Conservation (phyloP, 2,113 vertebrate species). For the Xiphias gladius region DNA sequence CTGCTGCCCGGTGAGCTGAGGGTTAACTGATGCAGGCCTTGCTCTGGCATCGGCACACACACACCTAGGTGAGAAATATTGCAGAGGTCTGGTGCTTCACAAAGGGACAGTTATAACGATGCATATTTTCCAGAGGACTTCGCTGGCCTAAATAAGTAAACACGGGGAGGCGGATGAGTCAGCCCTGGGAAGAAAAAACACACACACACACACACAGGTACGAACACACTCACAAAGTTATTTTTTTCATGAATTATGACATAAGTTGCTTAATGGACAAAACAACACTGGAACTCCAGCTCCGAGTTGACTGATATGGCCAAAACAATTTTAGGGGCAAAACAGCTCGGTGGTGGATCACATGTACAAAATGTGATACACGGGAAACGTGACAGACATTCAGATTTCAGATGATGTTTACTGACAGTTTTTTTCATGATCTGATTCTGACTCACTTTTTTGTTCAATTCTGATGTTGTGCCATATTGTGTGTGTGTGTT, state of each 20-base stretch:
- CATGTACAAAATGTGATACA: neutral
- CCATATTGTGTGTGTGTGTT: neutral
- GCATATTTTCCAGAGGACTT: constrained; percentile 87
- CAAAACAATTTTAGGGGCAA: neutral
- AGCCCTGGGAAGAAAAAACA: constrained; percentile 75
- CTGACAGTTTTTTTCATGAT: neutral
- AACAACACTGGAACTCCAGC: constrained; percentile 6
- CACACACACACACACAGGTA: neutral
- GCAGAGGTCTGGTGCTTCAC: constrained; percentile 86
- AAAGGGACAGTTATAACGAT: constrained; percentile 86
- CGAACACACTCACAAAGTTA: neutral
- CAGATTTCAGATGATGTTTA: neutral
- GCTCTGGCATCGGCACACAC: constrained; percentile 80
- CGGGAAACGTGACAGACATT: neutral
- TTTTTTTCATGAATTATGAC: constrained; percentile 38
- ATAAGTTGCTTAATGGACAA: constrained; percentile 16
- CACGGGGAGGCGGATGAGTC: constrained; percentile 79
- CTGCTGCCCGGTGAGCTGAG: constrained; percentile 45
- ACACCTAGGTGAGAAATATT: constrained; percentile 88
- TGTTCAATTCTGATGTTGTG: neutral
- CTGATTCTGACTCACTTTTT: neutral
- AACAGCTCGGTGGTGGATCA: neutral
- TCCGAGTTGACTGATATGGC: neutral
- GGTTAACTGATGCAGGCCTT: constrained; percentile 72
- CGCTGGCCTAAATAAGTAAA: constrained; percentile 82